Evolutionary conservation across 2,113 vertebrate species (phyloP).

Genomic region (Bathybates hornii): DNA sequence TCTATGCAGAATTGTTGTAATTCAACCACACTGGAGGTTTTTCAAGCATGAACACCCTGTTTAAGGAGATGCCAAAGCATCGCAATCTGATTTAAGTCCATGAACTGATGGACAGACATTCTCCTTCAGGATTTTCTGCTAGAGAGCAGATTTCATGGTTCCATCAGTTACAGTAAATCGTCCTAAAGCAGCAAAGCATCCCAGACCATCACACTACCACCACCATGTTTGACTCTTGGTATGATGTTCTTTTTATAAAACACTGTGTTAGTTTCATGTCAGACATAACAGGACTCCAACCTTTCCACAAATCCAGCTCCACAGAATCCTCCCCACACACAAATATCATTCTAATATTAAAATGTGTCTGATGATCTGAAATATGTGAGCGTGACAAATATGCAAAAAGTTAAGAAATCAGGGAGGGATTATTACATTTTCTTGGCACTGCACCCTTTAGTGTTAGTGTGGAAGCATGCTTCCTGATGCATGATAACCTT

Average conservation of each 20-base stretch:
- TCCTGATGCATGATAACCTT: not conserved
- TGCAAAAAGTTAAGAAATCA: not conserved
- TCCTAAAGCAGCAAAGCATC: not conserved
- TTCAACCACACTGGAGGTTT: not conserved
- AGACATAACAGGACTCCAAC: not conserved
- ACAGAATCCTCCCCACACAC: not conserved
- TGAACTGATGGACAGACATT: not conserved
- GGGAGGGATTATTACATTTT: not conserved
- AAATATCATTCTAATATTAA: not conserved
- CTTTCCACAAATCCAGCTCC: not conserved
- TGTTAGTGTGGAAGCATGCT: not conserved
- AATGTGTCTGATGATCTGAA: not conserved
- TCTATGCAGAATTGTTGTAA: not conserved
- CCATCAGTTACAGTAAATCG: not conserved
- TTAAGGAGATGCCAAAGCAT: not conserved
- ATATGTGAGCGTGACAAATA: not conserved
- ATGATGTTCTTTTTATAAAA: not conserved
- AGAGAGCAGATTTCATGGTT: not conserved
- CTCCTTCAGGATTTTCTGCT: not conserved
- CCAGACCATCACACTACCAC: not conserved
- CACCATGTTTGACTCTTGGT: not conserved
- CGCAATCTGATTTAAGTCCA: not conserved
- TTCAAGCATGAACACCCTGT: not conserved
- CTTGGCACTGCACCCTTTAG: not conserved
- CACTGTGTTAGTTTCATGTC: not conserved